These are phyloP conservation scores for Chionodraco myersi DNA, from an alignment of 2,113 vertebrate species.

Conservation along the genomic window DNA sequence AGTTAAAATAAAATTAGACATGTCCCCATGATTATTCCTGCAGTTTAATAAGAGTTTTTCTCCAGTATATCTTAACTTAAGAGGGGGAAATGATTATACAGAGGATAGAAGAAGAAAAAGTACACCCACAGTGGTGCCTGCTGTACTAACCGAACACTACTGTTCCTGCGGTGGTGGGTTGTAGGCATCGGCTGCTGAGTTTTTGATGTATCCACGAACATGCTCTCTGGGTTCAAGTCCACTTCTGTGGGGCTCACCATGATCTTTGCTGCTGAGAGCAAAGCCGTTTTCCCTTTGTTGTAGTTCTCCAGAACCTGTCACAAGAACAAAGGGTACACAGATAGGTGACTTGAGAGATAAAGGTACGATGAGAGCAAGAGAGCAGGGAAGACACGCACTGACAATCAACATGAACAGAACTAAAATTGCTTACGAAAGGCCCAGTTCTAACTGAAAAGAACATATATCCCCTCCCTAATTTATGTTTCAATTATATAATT, in stretches of 20 bases:
- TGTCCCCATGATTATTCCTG: conserved; percentile 34
- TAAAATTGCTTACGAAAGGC: neutral
- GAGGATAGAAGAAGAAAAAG: conserved; percentile 8
- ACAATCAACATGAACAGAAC: conserved; percentile 9
- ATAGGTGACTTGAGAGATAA: conserved; percentile 38
- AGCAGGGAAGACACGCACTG: neutral
- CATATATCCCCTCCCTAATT: neutral
- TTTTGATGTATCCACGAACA: conserved; percentile 89
- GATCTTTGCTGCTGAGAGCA: conserved; percentile 97
- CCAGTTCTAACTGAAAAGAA: neutral
- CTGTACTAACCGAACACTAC: conserved; percentile 90
- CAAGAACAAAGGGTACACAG: conserved; percentile 56
- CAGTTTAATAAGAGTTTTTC: conserved; percentile 15
- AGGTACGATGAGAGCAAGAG: neutral
- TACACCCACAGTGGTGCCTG: conserved; percentile 48
- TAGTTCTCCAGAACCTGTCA: conserved; percentile 97
- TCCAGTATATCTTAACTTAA: conserved; percentile 4
- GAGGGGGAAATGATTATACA: conserved; percentile 35
- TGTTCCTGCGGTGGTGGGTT: conserved; percentile 89
- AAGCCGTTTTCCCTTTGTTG: conserved; percentile 97
- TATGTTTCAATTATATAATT: neutral
- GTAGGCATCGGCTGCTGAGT: conserved; percentile 78
- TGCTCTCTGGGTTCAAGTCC: conserved; percentile 93
- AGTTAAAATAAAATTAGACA: conserved; percentile 10
- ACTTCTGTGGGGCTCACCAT: conserved; percentile 99